Evolutionary conservation across 2,888 invertebrate genomes (phyloP), one percentile per base, ranked within the genome.

Genomic region (Rotaria magnacalcarata): DNA sequence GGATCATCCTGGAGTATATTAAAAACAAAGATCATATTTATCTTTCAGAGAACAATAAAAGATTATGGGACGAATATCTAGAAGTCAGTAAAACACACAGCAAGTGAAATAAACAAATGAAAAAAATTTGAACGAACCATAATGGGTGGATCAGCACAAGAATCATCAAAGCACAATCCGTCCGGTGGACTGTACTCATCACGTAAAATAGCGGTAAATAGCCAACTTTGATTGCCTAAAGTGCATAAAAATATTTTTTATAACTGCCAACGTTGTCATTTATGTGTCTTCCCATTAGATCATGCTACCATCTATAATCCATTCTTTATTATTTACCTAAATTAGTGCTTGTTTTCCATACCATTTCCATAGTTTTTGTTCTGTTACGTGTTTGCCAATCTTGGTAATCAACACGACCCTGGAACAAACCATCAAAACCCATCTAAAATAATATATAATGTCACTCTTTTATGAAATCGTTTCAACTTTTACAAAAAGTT

Each of bases 101-200:
- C 50, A 50, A 50, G 50, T 50, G 50, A 50, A 50, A 50, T 50
- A 50, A 1, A 50, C 8, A 11, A 50, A 50, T 50, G 50, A 50
- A 50, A 50, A 50, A 8, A 50, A 11, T 50, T 50, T 50, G 50
- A 50, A 50, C 50, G 50, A 50, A 50, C 50, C 50, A 50, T 50
- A 50, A 50, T 50, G 50, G 50, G 50, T 50, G 50, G 50, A 50
- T 50, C 50, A 50, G 50, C 2, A 50, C 50, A 50, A 5, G 50
- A 50, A 50, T 50, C 50, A 90, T 98, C 97, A 90, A 96, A 98
- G 89, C 97, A 97, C 91, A 96, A 97, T 0, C 96, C 96, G 11
- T 93, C 92, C 0, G 97, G 97, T 0, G 96, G 94, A 0, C 93
- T 93, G 90, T 96, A 96, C 0, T 93, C 93, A 89, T 96, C 96